Evolutionary conservation across 2,797 vertebrate species (phyloP), one percentile per base, ranked within the genome.

Genomic region (Crocodylus rhombifer): DNA sequence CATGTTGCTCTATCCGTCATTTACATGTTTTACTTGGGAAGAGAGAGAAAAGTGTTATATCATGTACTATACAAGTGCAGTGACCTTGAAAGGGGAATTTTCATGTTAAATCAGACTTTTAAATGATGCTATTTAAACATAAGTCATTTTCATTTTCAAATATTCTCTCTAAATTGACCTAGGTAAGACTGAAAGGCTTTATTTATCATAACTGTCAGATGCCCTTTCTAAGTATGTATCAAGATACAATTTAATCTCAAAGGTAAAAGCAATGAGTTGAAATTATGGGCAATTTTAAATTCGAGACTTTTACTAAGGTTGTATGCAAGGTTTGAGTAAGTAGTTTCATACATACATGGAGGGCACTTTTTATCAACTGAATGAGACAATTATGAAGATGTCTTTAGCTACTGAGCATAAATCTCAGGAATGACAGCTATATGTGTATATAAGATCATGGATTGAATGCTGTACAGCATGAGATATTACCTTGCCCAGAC

Each of bases 191-290:
- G 55, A 55, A 18, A 15, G 2, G 1, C 21, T 91, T 73, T 92
- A 63, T 94, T 94, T 91, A 91, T 84, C 17, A 51, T 82, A 92
- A 93, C 87, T 91, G 86, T 84, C 89, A 91, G 82, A 20, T 14
- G 5, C 0, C 0, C 63, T 82, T 88, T 63, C 28, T 88, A 91
- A 89, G 75, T 62, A 75, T 82, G 78, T 12, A 62, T 80, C 69
- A 90, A 89, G 58, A 26, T 82, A 74, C 76, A 93, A 87, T 91
- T 89, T 95, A 90, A 91, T 77, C 71, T 94, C 90, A 81, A 63
- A 82, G 26, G 9, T 80, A 83, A 93, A 96, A 80, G 30, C 28
- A 89, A 86, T 25, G 82, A 96, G 87, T 77, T 85, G 76, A 95
- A 94, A 82, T 88, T 76, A 86, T 23, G 67, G 67, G n/a, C 83